These are phyloP conservation scores for Ochropacha duplaris DNA, from an alignment of 2,888 invertebrate genomes.

Conservation along the genomic window DNA sequence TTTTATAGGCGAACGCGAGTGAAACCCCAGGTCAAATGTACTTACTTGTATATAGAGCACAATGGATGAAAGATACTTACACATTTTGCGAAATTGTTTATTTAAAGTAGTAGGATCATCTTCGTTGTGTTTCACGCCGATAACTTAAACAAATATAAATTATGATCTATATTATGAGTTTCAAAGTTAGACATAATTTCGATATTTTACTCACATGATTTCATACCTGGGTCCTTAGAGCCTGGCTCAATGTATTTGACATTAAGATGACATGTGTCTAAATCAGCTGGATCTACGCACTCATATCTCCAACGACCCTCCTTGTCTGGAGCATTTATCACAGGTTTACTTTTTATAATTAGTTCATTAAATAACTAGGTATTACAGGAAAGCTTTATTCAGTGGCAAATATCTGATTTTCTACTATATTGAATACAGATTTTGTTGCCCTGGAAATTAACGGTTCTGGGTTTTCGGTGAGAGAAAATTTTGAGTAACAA, in stretches of 20 bases:
- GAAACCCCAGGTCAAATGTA: too few relatives aligned
- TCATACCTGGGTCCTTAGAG: too few relatives aligned
- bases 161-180: too few relatives aligned
- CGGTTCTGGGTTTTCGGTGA: too few relatives aligned
- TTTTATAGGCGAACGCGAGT: too few relatives aligned
- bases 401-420: too few relatives aligned
- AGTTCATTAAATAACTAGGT: background rate
- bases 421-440: too few relatives aligned
- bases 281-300: constrained; percentile 35
- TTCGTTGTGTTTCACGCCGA: constrained; percentile 20
- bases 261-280: constrained; percentile 41
- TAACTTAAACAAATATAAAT: constrained; percentile 25
- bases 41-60: background rate
- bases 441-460: too few relatives aligned
- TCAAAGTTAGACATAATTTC: background rate
- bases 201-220: background rate
- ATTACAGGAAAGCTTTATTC: too few relatives aligned
- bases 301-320: constrained; percentile 52
- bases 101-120: constrained; percentile 28
- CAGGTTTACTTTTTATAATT: constrained; percentile 9
- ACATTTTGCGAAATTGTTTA: constrained; percentile 44
- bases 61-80: constrained; percentile 29
- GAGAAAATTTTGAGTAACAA: too few relatives aligned
- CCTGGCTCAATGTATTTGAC: background rate
- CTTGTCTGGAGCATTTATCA: background rate